phyloP scores from a whole-genome alignment of 2,888 invertebrate genomes.

The Masnerella sp. region DNA sequence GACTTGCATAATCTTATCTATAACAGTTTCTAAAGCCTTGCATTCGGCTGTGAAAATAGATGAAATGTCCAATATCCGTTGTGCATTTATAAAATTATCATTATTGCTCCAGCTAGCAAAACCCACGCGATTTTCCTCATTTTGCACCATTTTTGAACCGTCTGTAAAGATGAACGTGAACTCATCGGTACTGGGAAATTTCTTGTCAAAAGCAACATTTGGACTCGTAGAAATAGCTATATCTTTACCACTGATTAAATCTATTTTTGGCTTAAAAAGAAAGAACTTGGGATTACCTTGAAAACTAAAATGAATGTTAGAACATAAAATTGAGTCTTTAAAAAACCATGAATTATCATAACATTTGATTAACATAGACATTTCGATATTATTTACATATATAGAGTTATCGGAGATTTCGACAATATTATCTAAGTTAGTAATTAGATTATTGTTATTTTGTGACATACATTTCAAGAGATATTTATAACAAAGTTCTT shows the following conservation, averaged over 20 bases:
- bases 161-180: constrained; percentile 8
- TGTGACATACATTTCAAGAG: constrained; percentile 9
- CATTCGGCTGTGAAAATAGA: constrained; percentile 20
- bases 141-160: constrained; percentile 5
- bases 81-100: neutral
- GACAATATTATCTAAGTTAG: neutral
- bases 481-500: constrained; percentile 12
- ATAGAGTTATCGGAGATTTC: constrained; percentile 3
- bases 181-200: neutral
- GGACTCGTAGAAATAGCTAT: too few relatives aligned
- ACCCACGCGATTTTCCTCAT: neutral
- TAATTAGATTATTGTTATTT: neutral
- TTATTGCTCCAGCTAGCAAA: constrained; percentile 15
- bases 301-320: neutral
- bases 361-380: constrained; percentile 1
- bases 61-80: neutral
- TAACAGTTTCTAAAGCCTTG: neutral
- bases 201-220: neutral
- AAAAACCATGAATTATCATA: constrained; percentile 10
- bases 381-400: constrained; percentile 19
- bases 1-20: neutral
- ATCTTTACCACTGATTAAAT: neutral
- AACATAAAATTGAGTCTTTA: constrained; percentile 1
- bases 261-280: constrained; percentile 6
- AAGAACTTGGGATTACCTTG: neutral